Evolutionary conservation across 2,888 invertebrate species (phyloP), one percentile per base, ranked within the genome.

Genomic region (Eucera pruinosa): DNA sequence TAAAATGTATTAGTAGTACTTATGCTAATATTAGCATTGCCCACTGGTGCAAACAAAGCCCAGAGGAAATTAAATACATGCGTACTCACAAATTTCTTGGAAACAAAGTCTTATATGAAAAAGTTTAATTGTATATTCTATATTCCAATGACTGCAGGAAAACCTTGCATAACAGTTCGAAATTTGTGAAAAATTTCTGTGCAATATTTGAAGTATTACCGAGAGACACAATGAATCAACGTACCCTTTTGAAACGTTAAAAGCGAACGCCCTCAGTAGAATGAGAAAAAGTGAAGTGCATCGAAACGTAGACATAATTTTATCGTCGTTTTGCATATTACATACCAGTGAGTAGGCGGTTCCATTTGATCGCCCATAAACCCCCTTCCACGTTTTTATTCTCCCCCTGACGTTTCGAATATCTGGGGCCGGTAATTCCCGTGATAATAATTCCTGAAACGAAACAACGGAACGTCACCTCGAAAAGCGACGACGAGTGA

Each of bases 331-430:
- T 75, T 66, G 47, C 75, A 66, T 75, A 66, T 66, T 60, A 54
- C 67, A 76, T n/a, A 20, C 7, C 66, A 27, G n/a, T n/a, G n/a
- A n/a, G n/a, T n/a, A 47, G 60, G 15, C 20, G 66, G n/a, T 75
- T 75, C 60, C 77, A 60, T 47, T 60, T 58, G 77, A 76, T 60
- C 66, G 41, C 5, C 75, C 76, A 58, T 75, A 75, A 75, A 65
- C 52, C 76, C 18, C 43, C 33, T n/a, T 39, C 20, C 45, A n/a
- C 39, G 43, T 25, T 75, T 75, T 76, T 47, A 75, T 50, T 20
- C 64, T 30, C 30, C 58, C 75, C 13, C 25, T 50, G 74, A 74
- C 74, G 52, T 41, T 66, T 54, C 66, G 75, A 62, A 57, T 57
- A 55, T 50, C 50, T n/a, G 41, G 43, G 23, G 39, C 30, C 47